These are phyloP conservation scores for Anniella stebbinsi DNA, from an alignment of 2,797 vertebrate species.

Conservation along the genomic window DNA sequence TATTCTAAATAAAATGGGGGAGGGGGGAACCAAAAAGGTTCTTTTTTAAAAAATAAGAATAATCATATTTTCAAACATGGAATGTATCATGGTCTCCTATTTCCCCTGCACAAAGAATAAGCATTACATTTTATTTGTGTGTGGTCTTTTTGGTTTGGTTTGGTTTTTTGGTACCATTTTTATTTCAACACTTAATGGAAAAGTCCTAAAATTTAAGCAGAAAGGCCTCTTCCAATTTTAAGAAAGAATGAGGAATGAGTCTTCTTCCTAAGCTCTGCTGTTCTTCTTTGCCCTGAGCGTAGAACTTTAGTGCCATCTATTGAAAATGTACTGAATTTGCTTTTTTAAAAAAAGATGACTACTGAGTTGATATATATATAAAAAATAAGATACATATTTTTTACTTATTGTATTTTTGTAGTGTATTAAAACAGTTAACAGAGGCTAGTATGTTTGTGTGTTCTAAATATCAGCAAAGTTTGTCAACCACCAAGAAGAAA, in stretches of 20 bases:
- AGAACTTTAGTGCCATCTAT: constrained; percentile 97
- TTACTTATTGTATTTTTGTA: constrained; percentile 66
- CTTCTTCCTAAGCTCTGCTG: constrained; percentile 59
- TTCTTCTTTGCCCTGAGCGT: constrained; percentile 83
- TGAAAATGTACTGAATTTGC: constrained; percentile 80
- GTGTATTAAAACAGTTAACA: constrained; percentile 62
- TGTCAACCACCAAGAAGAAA: constrained; percentile 8
- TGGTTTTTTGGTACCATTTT: neutral
- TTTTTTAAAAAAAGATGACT: constrained; percentile 53
- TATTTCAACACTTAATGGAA: constrained; percentile 46
- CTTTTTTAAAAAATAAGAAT: constrained; percentile 8
- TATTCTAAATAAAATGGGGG: neutral
- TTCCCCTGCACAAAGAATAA: neutral
- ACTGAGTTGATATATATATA: constrained; percentile 72
- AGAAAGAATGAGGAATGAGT: constrained; percentile 41
- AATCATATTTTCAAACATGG: neutral
- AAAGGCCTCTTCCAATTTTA: constrained; percentile 70
- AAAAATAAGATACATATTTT: constrained; percentile 59
- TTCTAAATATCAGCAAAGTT: constrained; percentile 61
- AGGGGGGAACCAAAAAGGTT: accelerated
- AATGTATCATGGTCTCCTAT: neutral
- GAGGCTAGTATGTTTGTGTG: constrained; percentile 53
- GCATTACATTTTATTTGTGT: neutral
- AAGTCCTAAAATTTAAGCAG: constrained; percentile 50
- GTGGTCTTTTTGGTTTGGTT: neutral